These are phyloP conservation scores for Glossosoma conforme DNA, from an alignment of 1,140 invertebrate species.

Conservation along the genomic window DNA sequence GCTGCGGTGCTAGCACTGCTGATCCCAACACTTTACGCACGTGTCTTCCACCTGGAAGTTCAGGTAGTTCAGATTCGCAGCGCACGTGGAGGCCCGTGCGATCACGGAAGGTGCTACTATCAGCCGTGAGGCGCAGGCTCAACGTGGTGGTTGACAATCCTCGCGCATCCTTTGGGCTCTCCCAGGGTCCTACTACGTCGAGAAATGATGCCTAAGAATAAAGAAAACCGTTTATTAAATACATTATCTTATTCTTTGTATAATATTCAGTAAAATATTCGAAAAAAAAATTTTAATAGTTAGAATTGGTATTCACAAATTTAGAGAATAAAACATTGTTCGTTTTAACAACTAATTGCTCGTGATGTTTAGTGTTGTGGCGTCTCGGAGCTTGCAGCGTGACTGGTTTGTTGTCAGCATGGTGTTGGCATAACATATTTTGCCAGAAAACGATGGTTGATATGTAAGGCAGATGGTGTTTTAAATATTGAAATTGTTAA, in stretches of 20 bases:
- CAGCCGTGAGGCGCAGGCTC: slow-evolving; percentile 15
- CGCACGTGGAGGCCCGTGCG: slow-evolving; percentile 12
- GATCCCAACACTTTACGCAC: slow-evolving; percentile 10
- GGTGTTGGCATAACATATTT: too few species aligned
- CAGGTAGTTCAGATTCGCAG: slow-evolving; percentile 16
- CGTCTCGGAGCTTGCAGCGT: too few species aligned
- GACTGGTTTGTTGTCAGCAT: too few species aligned
- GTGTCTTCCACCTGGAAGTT: slow-evolving; percentile 5
- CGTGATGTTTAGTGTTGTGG: too few species aligned
- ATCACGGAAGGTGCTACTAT: slow-evolving; percentile 16
- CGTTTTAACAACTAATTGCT: background rate
- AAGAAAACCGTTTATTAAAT: slow-evolving; percentile 1
- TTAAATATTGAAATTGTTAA: too few species aligned
- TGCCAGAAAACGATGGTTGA: too few species aligned
- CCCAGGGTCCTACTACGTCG: slow-evolving; percentile 24
- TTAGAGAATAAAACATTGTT: background rate
- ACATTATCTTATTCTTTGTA: background rate
- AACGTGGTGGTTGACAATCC: slow-evolving; percentile 15
- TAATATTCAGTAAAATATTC: background rate
- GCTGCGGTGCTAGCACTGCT: slow-evolving; percentile 2
- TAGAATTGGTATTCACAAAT: background rate
- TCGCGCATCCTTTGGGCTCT: slow-evolving; percentile 8
- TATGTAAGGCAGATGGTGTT: too few species aligned
- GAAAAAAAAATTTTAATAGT: background rate
- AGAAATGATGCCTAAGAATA: slow-evolving; percentile 24